Percentiles rank a stretch among this genome's conserved stretches.
phyloP scores from a whole-genome alignment of 2,888 invertebrate species.

The Drosophila imparisetae region DNA sequence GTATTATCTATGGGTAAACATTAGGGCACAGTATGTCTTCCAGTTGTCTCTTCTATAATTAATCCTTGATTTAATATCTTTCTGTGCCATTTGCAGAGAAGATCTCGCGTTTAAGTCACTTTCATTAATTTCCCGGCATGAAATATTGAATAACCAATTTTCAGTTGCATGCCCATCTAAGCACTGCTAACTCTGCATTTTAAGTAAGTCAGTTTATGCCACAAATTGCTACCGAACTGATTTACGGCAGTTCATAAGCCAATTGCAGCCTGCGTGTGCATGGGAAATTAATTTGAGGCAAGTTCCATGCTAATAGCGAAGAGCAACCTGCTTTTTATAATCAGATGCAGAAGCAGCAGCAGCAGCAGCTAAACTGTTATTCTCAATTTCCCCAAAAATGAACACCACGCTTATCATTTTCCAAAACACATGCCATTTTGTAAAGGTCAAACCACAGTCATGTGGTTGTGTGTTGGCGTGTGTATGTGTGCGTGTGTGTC shows the following conservation, averaged over 20 bases:
- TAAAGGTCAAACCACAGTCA: slow-evolving; percentile 60
- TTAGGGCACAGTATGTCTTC: background rate
- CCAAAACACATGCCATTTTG: slow-evolving; percentile 43
- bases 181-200: background rate
- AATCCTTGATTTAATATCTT: background rate
- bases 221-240: slow-evolving; percentile 30
- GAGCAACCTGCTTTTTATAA: slow-evolving; percentile 13
- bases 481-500: background rate
- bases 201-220: slow-evolving; percentile 4
- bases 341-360: background rate
- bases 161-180: background rate
- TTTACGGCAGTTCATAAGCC: slow-evolving; percentile 43
- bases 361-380: background rate
- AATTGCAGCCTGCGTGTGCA: slow-evolving; percentile 20
- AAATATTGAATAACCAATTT: background rate
- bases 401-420: slow-evolving; percentile 46
- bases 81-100: too few relatives aligned
- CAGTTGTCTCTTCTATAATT: background rate
- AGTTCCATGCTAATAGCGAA: slow-evolving; percentile 26
- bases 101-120: background rate
- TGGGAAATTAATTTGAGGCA: slow-evolving; percentile 26
- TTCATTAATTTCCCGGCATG: background rate
- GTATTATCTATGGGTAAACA: background rate
- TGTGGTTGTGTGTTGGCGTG: slow-evolving; percentile 7
- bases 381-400: background rate